Conservation (phyloP, 1,140 invertebrate genomes). For the Caenorhabditis tropicalis region DNA sequence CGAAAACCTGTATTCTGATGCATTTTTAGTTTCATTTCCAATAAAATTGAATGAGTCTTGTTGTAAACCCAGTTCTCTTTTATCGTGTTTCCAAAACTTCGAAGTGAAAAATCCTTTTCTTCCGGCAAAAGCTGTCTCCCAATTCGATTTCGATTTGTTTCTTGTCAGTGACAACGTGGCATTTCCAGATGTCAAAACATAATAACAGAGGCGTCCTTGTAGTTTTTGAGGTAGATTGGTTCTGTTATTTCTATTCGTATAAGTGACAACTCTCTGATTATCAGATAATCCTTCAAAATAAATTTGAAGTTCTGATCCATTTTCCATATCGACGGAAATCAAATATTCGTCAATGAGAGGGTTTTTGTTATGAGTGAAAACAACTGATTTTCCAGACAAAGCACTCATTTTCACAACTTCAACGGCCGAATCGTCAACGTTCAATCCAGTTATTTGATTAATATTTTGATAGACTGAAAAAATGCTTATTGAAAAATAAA, state of each 20-base stretch:
- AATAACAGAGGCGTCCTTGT: conserved; percentile 9
- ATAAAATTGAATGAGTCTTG: conserved; percentile 25
- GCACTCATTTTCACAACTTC: background rate
- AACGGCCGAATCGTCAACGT: background rate
- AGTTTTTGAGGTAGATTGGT: conserved; percentile 23
- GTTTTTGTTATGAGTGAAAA: background rate
- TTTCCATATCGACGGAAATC: background rate
- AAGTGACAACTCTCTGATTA: background rate
- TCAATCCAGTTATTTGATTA: background rate
- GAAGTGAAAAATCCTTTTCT: conserved; percentile 16
- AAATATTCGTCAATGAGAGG: background rate
- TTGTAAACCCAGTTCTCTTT: background rate
- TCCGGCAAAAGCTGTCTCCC: background rate
- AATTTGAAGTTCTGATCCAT: background rate
- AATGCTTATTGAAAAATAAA: background rate
- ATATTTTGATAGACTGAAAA: conserved; percentile 23
- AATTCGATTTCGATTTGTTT: background rate
- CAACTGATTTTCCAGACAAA: background rate
- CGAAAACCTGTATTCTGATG: background rate
- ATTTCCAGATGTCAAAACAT: conserved; percentile 8
- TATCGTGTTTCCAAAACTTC: background rate
- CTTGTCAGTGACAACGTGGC: conserved; percentile 15
- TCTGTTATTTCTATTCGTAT: background rate
- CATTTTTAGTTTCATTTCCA: background rate
- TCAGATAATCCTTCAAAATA: conserved; percentile 8